phyloP scores from a whole-genome alignment of 2,888 invertebrate genomes.

The Drosophila glabriapex region DNA sequence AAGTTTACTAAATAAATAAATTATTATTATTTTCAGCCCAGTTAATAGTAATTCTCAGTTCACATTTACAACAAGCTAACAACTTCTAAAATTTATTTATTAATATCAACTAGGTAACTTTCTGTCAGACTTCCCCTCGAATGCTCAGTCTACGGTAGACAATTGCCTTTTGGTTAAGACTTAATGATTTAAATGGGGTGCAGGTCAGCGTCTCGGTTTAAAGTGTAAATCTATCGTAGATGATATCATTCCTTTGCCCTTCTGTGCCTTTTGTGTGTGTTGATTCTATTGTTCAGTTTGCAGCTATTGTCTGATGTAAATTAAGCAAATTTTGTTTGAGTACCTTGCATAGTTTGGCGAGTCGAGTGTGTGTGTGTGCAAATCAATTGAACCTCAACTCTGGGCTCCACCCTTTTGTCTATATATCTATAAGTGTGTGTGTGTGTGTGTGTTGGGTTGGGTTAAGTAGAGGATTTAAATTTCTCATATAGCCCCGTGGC shows the following conservation, averaged over 20 bases:
- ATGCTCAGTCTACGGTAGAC: conserved; percentile 9
- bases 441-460: conserved; percentile 20
- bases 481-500: conserved; percentile 33
- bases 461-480: conserved; percentile 55
- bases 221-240: conserved; percentile 35
- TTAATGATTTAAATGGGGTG: conserved; percentile 46
- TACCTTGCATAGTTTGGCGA: conserved; percentile 67
- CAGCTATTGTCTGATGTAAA: conserved; percentile 72
- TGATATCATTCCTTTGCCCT: conserved; percentile 18
- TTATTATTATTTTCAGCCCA: background rate
- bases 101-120: background rate
- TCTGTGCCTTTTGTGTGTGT: conserved; percentile 15
- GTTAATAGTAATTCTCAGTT: background rate
- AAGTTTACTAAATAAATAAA: background rate
- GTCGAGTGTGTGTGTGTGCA: conserved; percentile 42
- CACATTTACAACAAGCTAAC: background rate
- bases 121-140: background rate
- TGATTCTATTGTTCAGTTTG: conserved; percentile 57
- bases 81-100: background rate
- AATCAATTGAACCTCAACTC: conserved; percentile 67
- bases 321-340: conserved; percentile 71
- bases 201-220: conserved; percentile 45
- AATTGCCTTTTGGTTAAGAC: conserved; percentile 26
- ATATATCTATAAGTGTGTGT: background rate
- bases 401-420: conserved; percentile 28